A percentile compares a stretch with the other conserved stretches of the same genome.
Evolutionary conservation across 1,140 invertebrate genomes (phyloP).

Genomic region (Medauroidea extradentata): DNA sequence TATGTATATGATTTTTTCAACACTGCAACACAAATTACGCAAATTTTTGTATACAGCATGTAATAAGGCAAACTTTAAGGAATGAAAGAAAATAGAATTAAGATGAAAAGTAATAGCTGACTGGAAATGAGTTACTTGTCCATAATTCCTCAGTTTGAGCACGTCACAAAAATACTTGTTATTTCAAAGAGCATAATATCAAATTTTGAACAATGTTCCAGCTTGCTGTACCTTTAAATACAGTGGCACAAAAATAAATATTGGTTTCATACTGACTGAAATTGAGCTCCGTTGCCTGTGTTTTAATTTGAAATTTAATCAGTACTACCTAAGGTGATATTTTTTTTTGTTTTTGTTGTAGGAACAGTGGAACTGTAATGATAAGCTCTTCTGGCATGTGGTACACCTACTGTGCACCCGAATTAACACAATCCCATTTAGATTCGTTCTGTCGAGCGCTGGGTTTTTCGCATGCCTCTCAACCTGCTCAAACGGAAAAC

Average conservation of each 20-base stretch:
- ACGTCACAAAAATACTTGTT: too few species aligned
- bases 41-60: too few species aligned
- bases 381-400: conserved; percentile 52
- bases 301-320: neutral
- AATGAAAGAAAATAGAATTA: too few species aligned
- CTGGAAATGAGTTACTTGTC: too few species aligned
- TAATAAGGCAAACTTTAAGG: too few species aligned
- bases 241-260: conserved; percentile 10
- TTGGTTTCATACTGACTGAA: neutral
- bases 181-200: neutral
- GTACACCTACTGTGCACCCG: conserved; percentile 49
- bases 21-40: too few species aligned
- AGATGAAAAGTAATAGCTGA: too few species aligned
- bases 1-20: too few species aligned
- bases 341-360: conserved; percentile 26
- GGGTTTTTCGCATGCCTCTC: neutral
- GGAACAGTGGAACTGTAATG: conserved; percentile 50
- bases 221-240: neutral
- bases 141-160: too few species aligned
- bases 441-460: neutral
- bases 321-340: neutral
- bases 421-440: conserved; percentile 4
- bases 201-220: neutral
- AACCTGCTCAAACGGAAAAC: too few species aligned
- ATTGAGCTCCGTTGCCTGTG: neutral